phyloP scores from a whole-genome alignment of 2,888 invertebrate species.

The Callimorpha dominula region DNA sequence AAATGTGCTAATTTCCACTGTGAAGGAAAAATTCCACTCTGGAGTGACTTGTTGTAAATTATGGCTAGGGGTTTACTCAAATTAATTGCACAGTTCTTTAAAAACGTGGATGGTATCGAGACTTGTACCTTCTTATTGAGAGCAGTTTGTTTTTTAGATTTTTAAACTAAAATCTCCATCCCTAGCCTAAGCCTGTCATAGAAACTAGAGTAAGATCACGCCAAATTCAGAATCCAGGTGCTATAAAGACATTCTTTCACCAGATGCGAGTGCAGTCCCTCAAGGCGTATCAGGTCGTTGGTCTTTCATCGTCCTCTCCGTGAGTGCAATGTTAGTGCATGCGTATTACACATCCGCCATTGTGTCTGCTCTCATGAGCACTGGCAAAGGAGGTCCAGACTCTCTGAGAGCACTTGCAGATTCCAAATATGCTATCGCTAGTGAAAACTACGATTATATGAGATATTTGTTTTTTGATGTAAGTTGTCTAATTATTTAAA shows the following conservation, averaged over 20 bases:
- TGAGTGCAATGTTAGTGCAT: constrained; percentile 76
- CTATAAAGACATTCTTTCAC: not conserved
- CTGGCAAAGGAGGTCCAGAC: constrained; percentile 68
- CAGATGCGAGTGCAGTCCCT: constrained; percentile 77
- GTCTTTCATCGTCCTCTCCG: constrained; percentile 71
- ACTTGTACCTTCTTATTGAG: no score
- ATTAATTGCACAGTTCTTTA: no score
- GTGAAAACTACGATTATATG: constrained; percentile 74
- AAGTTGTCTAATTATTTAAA: constrained; percentile 36
- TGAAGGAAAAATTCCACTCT: no score
- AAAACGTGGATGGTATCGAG: no score
- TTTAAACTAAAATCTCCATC: no score
- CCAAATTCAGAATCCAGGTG: not conserved
- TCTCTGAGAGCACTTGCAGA: constrained; percentile 69
- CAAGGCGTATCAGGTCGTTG: constrained; percentile 70
- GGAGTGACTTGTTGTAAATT: no score
- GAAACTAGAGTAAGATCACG: not conserved
- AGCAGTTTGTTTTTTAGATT: no score
- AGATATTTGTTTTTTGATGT: constrained; percentile 73
- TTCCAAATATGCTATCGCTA: constrained; percentile 73
- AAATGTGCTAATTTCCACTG: no score
- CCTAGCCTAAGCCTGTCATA: no score
- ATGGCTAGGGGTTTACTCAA: no score
- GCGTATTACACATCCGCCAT: constrained; percentile 80
- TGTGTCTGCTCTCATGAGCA: constrained; percentile 76